Evolutionary conservation across 2,888 invertebrate genomes (phyloP).

Genomic region (Anthophora plumipes): DNA sequence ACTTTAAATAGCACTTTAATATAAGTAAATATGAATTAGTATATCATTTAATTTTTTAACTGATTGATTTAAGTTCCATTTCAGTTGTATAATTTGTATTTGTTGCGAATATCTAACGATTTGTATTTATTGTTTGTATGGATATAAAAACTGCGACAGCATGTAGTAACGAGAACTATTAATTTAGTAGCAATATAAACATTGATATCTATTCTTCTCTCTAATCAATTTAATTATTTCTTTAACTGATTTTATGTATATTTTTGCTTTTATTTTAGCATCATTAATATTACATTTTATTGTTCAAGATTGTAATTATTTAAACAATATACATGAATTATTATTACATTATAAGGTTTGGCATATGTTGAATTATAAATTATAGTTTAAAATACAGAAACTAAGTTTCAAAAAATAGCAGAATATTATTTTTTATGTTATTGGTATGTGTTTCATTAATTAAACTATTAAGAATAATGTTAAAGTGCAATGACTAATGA

Average conservation of each 20-base stretch:
- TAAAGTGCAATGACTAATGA: background rate
- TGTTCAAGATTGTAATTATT: background rate
- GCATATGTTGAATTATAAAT: background rate
- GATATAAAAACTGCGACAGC: conserved; percentile 5
- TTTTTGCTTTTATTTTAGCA: background rate
- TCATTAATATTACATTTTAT: background rate
- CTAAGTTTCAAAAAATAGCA: background rate
- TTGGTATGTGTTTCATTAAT: background rate
- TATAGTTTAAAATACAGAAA: background rate
- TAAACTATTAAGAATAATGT: background rate
- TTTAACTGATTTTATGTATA: background rate
- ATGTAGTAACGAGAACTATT: conserved; percentile 7
- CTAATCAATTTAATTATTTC: background rate
- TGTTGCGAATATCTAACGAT: background rate
- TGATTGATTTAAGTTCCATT: conserved; percentile 38
- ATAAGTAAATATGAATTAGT: background rate
- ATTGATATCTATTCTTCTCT: background rate
- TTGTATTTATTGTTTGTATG: conserved; percentile 3
- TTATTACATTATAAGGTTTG: background rate
- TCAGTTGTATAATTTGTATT: background rate
- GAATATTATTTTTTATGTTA: background rate
- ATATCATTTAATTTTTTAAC: background rate
- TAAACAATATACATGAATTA: background rate
- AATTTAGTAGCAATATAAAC: conserved; percentile 9
- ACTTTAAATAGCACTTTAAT: background rate